These are phyloP conservation scores for Tethya wilhelma DNA, from an alignment of 37 sponge, comb jelly and placozoan genomes.

Conservation along the genomic window DNA sequence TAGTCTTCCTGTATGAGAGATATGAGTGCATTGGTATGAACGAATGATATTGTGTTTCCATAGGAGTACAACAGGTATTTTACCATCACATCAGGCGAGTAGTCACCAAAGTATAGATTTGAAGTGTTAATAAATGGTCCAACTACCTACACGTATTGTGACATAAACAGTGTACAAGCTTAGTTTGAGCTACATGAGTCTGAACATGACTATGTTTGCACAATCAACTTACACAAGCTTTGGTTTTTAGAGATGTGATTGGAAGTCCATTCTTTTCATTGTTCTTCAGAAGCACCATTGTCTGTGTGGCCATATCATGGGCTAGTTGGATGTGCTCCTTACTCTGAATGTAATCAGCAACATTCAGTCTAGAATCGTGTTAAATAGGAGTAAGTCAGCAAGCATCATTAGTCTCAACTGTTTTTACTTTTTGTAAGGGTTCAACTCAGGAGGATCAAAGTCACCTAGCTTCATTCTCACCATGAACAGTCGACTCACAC, in stretches of 20 bases:
- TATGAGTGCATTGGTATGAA: too few species aligned
- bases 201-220: not conserved
- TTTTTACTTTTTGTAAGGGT: conserved; percentile 65
- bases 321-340: conserved; percentile 31
- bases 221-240: conserved; percentile 29
- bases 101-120: too few species aligned
- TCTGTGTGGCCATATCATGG: conserved; percentile 37
- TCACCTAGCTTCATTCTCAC: conserved; percentile 76
- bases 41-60: too few species aligned
- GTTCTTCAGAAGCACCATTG: conserved; percentile 63
- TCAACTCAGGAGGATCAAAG: conserved; percentile 76
- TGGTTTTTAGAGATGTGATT: not conserved
- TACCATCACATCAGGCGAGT: too few species aligned
- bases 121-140: too few species aligned
- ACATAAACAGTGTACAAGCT: conserved; percentile 61
- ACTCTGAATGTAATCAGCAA: conserved; percentile 40
- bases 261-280: not conserved
- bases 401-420: too few species aligned
- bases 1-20: too few species aligned
- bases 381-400: too few species aligned
- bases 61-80: too few species aligned
- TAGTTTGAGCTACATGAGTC: not conserved
- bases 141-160: conserved; percentile 21
- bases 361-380: conserved; percentile 49
- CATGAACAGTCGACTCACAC: conserved; percentile 57